Conservation (phyloP, 2,113 vertebrate genomes). For the Ceuthmochares aereus region DNA sequence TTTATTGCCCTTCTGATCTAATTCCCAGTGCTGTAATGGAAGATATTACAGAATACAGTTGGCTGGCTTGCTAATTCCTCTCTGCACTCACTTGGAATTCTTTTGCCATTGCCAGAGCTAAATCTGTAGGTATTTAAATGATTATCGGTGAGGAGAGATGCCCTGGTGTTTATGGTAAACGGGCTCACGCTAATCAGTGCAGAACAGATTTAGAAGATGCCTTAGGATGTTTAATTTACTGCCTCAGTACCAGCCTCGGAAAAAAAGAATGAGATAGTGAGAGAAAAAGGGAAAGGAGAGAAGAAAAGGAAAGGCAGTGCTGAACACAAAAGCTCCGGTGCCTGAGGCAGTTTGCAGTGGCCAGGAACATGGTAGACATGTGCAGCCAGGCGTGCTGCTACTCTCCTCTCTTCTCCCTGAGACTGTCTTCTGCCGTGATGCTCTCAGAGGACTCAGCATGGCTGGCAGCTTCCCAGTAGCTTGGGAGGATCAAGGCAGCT, state of each 20-base stretch:
- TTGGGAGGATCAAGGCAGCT: background rate
- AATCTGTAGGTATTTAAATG: conserved; percentile 69
- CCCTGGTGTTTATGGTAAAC: conserved; percentile 60
- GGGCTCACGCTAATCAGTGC: conserved; percentile 68
- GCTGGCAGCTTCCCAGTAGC: background rate
- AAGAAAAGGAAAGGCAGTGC: background rate
- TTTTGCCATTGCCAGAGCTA: conserved; percentile 37
- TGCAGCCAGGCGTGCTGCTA: conserved; percentile 16
- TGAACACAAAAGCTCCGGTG: conserved; percentile 29
- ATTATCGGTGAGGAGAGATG: conserved; percentile 53
- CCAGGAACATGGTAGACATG: background rate
- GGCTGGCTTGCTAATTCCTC: conserved; percentile 59
- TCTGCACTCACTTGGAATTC: conserved; percentile 25
- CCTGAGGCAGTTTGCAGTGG: background rate
- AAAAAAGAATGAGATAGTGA: accelerated
- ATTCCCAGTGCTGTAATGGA: conserved; percentile 61
- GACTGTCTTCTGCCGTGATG: background rate
- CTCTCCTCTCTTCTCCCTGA: background rate
- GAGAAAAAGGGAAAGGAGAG: background rate
- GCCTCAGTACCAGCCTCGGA: conserved; percentile 28
- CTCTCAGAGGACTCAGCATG: background rate
- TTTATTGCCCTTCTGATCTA: conserved; percentile 66
- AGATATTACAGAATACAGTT: conserved; percentile 55
- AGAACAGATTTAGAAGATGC: conserved; percentile 73
- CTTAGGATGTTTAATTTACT: conserved; percentile 71